Base-by-base conservation (phyloP, 1,140 invertebrate genomes). In the Solen grandis region DNA sequence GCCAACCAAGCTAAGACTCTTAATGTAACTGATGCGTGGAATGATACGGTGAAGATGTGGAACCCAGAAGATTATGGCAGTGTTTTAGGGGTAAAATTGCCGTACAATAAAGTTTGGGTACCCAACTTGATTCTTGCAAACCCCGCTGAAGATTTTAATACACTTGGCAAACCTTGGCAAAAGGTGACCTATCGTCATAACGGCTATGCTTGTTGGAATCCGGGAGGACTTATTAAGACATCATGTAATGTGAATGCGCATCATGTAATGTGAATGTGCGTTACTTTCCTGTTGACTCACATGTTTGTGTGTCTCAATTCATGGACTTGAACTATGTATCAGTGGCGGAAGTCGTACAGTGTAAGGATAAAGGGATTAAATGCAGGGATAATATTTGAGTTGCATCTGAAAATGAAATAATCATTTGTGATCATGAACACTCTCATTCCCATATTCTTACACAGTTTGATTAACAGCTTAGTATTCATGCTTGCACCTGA, bases 401-500 rank as follows among this genome's bases (percentile, higher is more conserved):
- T 69, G 3, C 10, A 50, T 29, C 25, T 69, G 38, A 52, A 69
- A 5, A 5, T 38, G 41, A 69, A 52, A 54, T 63, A 60, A 13
- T 72, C 68, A 16, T 91, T 89, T 83, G 93, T 93, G 86, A 91
- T 93, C 63, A 91, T 93, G 87, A 94, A 94, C 86, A 91, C 94
- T 5, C 92, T 94, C 35, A 86, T 94, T 46, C 94, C 94, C 5
- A 94, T 94, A 82, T 91, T 94, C 77, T 93, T 93, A 92, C 91
- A 94, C 87, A 93, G 93, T 1, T 87, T 91, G 13, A 87, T 94
- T 13, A 93, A 93, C 19, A 89, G 94, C 13, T 88, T 94, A 3
- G 93, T 94, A 16, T 94, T 94, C 88, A 93, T 93, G 82, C 88
- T 94, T 54, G 93, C 94, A 13, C 93, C 94, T 0, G 94, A 94